Conservation (phyloP, 2,113 vertebrate genomes). For the Ophthalmolycus amberensis region DNA sequence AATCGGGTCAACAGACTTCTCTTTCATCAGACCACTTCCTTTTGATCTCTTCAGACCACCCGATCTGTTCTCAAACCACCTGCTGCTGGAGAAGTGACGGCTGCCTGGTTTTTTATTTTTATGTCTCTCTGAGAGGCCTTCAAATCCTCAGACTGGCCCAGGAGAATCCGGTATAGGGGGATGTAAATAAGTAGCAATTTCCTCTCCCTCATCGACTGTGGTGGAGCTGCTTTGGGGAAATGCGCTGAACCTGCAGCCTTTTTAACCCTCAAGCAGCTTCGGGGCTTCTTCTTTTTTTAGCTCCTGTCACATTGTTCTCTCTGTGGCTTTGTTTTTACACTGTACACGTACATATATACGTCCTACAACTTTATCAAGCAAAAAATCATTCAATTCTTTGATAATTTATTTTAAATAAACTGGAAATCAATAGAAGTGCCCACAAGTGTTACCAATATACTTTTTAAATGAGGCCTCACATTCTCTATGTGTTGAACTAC, state of each 20-base stretch:
- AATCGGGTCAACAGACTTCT: slow-evolving; percentile 56
- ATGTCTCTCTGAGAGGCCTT: background rate
- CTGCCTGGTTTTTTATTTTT: slow-evolving; percentile 23
- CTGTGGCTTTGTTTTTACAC: no score
- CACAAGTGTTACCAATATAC: no score
- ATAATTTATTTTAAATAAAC: no score
- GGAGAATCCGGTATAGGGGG: background rate
- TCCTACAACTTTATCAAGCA: no score
- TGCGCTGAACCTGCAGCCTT: background rate
- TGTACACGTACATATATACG: no score
- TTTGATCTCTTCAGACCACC: slow-evolving; percentile 56
- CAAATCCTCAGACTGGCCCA: slow-evolving; percentile 7
- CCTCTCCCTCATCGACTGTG: background rate
- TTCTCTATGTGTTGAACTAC: no score
- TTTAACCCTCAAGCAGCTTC: no score
- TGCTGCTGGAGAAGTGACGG: slow-evolving; percentile 26
- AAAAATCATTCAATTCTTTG: no score
- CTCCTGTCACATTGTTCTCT: no score
- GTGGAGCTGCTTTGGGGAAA: background rate
- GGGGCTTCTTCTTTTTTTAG: no score
- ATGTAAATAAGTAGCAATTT: slow-evolving; percentile 28
- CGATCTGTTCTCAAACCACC: slow-evolving; percentile 50
- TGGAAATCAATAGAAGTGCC: no score
- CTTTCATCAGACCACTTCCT: slow-evolving; percentile 65
- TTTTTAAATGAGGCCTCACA: no score